phyloP scores from a whole-genome alignment of 2,797 vertebrate genomes.

The Lacerta bilineata region DNA sequence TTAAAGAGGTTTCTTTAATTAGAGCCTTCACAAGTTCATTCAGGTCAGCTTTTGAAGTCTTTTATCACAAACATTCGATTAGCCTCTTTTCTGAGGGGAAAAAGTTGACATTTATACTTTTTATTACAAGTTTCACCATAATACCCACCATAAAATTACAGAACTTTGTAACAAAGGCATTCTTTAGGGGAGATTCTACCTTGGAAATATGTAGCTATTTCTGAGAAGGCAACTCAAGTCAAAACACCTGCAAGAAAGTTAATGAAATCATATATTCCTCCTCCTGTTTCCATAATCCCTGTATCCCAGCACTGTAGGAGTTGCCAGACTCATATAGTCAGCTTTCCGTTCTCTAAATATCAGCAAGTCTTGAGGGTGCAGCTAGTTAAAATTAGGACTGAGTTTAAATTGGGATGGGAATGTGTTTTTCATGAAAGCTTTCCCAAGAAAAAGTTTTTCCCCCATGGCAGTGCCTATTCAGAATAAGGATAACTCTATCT shows the following conservation, averaged over 20 bases:
- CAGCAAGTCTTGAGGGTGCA: slow-evolving; percentile 53
- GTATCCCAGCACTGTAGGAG: slow-evolving; percentile 38
- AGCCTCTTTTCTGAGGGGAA: not conserved
- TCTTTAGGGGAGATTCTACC: not conserved
- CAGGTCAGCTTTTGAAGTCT: not conserved
- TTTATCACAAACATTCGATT: not conserved
- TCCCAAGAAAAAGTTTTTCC: not conserved
- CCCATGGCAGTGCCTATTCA: not conserved
- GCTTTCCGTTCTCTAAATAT: slow-evolving; percentile 56
- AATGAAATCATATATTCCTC: not conserved
- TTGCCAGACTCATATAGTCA: slow-evolving; percentile 30
- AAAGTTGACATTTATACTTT: not conserved
- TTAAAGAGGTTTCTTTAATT: not conserved
- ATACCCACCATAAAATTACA: not conserved
- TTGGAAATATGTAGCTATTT: slow-evolving; percentile 39
- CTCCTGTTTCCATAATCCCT: slow-evolving; percentile 24
- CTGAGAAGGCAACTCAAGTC: slow-evolving; percentile 9
- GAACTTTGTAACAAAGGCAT: not conserved
- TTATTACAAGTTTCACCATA: slow-evolving; percentile 12
- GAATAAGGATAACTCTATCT: not conserved
- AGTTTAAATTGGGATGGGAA: not conserved
- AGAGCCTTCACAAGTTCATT: not conserved
- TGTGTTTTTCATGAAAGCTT: not conserved
- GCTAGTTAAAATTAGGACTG: slow-evolving; percentile 47
- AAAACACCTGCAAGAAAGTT: slow-evolving; percentile 26